Percentiles rank a stretch among this genome's conserved stretches.
phyloP scores from a whole-genome alignment of 92 coral and sea anemone genomes.

The Zoanthus sociatus region DNA sequence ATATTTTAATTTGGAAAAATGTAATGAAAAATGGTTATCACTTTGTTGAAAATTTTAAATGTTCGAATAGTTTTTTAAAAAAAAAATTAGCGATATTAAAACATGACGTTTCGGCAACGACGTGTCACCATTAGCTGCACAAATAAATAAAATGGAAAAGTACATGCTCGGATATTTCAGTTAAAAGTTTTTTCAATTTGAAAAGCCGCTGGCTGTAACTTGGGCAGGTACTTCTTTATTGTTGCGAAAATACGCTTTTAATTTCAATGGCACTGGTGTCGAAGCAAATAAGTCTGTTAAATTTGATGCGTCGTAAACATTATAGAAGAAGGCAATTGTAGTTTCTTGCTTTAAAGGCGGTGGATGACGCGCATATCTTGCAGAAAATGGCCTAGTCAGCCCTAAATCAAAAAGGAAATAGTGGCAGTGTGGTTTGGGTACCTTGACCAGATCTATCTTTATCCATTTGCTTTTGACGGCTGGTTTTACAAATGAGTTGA shows the following conservation, averaged over 20 bases:
- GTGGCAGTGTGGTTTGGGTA: too few species aligned
- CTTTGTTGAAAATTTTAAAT: too few species aligned
- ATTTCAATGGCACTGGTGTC: background rate
- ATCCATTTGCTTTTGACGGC: slow-evolving; percentile 3
- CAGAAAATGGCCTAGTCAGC: background rate
- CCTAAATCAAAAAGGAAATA: too few species aligned
- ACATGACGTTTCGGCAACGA: too few species aligned
- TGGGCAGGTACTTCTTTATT: background rate
- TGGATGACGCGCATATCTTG: background rate
- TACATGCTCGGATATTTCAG: too few species aligned
- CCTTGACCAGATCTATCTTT: background rate
- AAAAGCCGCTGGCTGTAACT: background rate
- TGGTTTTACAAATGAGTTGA: slow-evolving; percentile 30
- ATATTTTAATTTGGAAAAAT: too few species aligned
- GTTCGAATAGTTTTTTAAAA: too few species aligned
- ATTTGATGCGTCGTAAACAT: background rate
- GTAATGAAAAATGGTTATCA: too few species aligned
- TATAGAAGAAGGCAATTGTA: background rate
- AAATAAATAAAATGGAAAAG: too few species aligned
- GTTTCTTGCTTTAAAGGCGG: background rate
- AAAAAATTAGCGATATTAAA: too few species aligned
- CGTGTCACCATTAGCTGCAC: too few species aligned
- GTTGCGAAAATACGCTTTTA: background rate
- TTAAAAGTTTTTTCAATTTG: background rate
- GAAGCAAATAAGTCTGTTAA: background rate